These are phyloP conservation scores for Silurus glanis DNA, from an alignment of 2,113 vertebrate genomes.

Conservation along the genomic window DNA sequence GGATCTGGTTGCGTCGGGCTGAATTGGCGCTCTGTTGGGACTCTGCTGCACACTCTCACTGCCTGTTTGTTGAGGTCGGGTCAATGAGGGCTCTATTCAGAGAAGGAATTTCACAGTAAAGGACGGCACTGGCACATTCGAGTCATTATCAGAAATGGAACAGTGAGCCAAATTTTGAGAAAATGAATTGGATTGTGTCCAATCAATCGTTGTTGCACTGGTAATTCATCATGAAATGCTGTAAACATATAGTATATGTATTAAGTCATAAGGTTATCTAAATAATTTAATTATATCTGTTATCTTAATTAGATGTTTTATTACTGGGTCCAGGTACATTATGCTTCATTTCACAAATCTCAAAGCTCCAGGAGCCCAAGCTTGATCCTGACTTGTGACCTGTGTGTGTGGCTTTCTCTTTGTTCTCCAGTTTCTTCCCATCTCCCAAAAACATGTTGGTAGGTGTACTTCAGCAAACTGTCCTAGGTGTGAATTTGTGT, in stretches of 20 bases:
- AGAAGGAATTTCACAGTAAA: constrained; percentile 73
- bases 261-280: background rate
- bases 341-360: background rate
- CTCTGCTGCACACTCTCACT: constrained; percentile 70
- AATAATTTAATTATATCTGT: no score
- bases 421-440: background rate
- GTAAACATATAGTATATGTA: background rate
- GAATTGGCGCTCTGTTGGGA: constrained; percentile 74
- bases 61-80: constrained; percentile 70
- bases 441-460: background rate
- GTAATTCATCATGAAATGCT: background rate
- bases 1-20: constrained; percentile 71
- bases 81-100: constrained; percentile 70
- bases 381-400: background rate
- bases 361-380: background rate
- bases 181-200: background rate
- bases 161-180: background rate
- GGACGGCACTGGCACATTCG: constrained; percentile 41
- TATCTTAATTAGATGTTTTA: background rate
- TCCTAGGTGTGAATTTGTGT: background rate
- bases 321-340: background rate
- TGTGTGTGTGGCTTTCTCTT: background rate
- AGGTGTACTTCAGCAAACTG: background rate
- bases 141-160: constrained; percentile 18
- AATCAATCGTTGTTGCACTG: background rate